Evolutionary conservation across 1,140 invertebrate species (phyloP).

Genomic region (Orchestia grillus): DNA sequence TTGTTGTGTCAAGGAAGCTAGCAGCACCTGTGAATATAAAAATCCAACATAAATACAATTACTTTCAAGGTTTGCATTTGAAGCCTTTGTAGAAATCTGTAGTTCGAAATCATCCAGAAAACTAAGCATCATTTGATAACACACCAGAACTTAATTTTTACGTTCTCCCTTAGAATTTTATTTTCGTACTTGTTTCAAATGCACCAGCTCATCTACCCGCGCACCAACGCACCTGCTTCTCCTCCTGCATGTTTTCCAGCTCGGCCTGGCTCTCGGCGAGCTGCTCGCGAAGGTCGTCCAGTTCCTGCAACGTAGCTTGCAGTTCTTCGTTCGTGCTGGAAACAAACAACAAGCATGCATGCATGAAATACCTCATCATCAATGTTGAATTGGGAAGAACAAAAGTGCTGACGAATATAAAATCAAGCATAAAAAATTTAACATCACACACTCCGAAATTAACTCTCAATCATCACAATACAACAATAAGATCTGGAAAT

Average conservation of each 20-base stretch:
- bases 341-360: background rate
- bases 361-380: background rate
- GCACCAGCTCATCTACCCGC: too few species aligned
- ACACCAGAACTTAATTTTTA: too few species aligned
- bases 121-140: background rate
- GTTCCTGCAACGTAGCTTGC: slow-evolving; percentile 92
- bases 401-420: background rate
- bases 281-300: slow-evolving; percentile 88
- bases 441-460: background rate
- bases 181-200: too few species aligned
- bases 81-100: background rate
- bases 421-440: background rate
- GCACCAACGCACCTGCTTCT: slow-evolving; percentile 81
- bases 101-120: background rate
- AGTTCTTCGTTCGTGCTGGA: slow-evolving; percentile 92
- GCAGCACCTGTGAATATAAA: slow-evolving; percentile 67
- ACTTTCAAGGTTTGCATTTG: too few species aligned
- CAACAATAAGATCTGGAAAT: too few species aligned
- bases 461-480: background rate
- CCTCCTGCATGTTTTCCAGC: slow-evolving; percentile 87
- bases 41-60: background rate
- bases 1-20: slow-evolving; percentile 92
- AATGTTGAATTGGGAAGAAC: background rate
- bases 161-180: background rate
- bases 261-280: slow-evolving; percentile 87